Evolutionary conservation across 1,140 invertebrate genomes (phyloP), one percentile per base, ranked within the genome.

Genomic region (Hycleus cichorii): DNA sequence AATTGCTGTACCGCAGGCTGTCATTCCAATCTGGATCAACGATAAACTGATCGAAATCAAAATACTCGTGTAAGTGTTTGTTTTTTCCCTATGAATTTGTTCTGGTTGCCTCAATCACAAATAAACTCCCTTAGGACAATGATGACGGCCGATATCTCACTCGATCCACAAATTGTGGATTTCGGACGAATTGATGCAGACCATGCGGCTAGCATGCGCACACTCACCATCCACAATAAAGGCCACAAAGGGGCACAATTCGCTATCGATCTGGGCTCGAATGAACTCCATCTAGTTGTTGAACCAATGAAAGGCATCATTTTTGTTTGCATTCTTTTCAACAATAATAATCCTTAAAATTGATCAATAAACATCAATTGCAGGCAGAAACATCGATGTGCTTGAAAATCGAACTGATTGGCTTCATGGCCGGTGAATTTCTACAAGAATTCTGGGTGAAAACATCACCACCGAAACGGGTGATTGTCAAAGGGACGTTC

Each of bases 21-120:
- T 66, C 18, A 65, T 74, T 39, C 68, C 72, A 2, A 70, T 76
- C 25, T 64, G 68, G 12, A 70, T 76, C 9, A 70, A 73, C 27
- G 64, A 63, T 10, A 59, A 63, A 9, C 9, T 57, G 4, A 50
- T 72, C 12, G 58, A 72, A 46, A 72, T 74, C 52, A 57, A 49
- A 11, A 56, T 69, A 3, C 25, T 44, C 18, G 60, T 66, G 67
- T 69, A 59, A 59, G 63, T 44, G 11, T 10, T 6, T 39, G 3
- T 52, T 18, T 38, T 32, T 49, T 11, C 48, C 12, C 3, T 7
- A 40, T 47, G 5, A 11, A 32, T 32, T 32, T 32, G 32, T 7
- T 7, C 4, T 32, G 32, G 46, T 10, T 46, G 45, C 10, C 46
- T 12, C 5, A 52, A 24, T 12, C 44, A 7, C 32, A 32, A 43